Percentiles rank a stretch among this genome's conserved stretches.
Evolutionary conservation across 2,888 invertebrate genomes (phyloP).

Genomic region (Tholera decimalis): DNA sequence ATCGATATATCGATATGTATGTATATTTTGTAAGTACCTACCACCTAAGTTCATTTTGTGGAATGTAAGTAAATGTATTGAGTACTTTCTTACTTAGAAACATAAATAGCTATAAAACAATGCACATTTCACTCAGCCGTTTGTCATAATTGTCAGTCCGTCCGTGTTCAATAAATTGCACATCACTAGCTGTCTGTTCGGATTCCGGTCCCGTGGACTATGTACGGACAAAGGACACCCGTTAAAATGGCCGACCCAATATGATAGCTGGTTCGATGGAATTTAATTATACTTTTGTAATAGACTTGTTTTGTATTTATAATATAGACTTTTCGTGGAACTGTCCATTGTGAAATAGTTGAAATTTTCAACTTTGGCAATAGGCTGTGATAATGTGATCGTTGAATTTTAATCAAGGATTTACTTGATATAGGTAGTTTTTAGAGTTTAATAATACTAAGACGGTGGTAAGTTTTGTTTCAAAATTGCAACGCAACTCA

Average conservation of each 20-base stretch:
- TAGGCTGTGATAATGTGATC: background rate
- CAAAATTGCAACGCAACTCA: too few species aligned
- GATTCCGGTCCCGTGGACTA: slow-evolving; percentile 28
- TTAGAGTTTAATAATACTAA: slow-evolving; percentile 1
- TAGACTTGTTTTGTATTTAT: slow-evolving; percentile 32
- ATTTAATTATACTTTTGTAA: slow-evolving; percentile 52
- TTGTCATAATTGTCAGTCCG: slow-evolving; percentile 23
- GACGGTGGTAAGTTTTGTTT: background rate
- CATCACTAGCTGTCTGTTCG: slow-evolving; percentile 32
- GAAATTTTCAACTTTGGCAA: background rate
- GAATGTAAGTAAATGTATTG: too few species aligned
- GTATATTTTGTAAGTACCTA: too few species aligned
- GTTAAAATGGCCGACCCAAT: slow-evolving; percentile 40
- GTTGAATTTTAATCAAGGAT: slow-evolving; percentile 5
- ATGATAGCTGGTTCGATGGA: slow-evolving; percentile 40
- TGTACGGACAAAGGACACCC: slow-evolving; percentile 31
- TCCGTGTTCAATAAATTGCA: slow-evolving; percentile 18
- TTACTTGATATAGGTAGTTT: background rate
- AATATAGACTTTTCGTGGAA: slow-evolving; percentile 14
- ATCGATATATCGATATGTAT: too few species aligned
- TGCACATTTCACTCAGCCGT: background rate
- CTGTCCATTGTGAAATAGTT: slow-evolving; percentile 37
- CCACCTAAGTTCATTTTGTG: too few species aligned
- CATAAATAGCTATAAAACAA: slow-evolving; percentile 8
- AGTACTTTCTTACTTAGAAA: too few species aligned